phyloP scores from a whole-genome alignment of 2,888 invertebrate genomes.

The Oxytorus armatus region DNA sequence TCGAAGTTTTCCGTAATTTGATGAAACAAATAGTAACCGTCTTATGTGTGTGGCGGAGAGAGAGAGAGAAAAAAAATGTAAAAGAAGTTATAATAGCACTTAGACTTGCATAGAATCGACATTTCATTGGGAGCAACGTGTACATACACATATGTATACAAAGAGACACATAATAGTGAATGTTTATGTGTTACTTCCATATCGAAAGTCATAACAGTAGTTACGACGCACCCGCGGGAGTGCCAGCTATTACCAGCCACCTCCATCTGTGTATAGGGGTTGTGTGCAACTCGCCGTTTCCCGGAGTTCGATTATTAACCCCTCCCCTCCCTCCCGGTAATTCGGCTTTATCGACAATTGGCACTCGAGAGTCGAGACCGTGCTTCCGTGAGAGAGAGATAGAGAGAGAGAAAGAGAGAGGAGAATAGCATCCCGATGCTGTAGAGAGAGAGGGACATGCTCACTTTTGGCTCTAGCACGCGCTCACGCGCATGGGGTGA shows the following conservation, averaged over 20 bases:
- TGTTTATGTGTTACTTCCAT: constrained; percentile 33
- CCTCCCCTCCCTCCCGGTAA: constrained; percentile 73
- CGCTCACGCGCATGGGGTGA: constrained; percentile 17
- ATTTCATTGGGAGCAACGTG: too few relatives aligned
- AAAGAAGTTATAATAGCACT: background rate
- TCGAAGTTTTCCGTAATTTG: background rate
- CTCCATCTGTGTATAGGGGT: constrained; percentile 14
- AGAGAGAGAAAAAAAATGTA: background rate
- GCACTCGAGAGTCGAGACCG: constrained; percentile 69
- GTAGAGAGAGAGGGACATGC: constrained; percentile 8
- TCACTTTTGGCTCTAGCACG: constrained; percentile 25
- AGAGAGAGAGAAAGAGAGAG: constrained; percentile 32
- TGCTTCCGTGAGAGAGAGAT: constrained; percentile 39
- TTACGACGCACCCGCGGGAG: constrained; percentile 54
- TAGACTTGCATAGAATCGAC: too few relatives aligned
- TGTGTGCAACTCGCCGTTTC: constrained; percentile 49
- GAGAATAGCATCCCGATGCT: constrained; percentile 6
- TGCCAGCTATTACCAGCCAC: constrained; percentile 42
- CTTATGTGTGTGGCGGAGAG: too few relatives aligned
- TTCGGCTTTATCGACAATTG: constrained; percentile 80
- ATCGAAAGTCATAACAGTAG: constrained; percentile 66
- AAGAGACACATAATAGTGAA: constrained; percentile 10
- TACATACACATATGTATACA: background rate
- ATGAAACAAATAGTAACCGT: too few relatives aligned
- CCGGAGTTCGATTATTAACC: constrained; percentile 77